Evolutionary conservation across 2,113 vertebrate genomes (phyloP).

Genomic region (Ictalurus punctatus): DNA sequence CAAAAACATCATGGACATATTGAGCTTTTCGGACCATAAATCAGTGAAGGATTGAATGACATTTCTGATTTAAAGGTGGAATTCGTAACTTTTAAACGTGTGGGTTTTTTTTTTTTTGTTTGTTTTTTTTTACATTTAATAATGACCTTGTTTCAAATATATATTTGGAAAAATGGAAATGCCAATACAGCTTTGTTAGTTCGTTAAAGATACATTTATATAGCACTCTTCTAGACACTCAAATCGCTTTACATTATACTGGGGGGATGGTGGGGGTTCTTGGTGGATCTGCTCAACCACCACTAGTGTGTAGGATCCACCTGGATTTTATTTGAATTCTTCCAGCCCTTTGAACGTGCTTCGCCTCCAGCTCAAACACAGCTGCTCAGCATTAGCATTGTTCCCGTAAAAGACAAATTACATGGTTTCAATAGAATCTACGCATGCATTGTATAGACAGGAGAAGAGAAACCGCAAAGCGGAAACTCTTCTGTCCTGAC

Average conservation of each 20-base stretch:
- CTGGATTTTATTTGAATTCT: not conserved
- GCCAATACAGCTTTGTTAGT: not conserved
- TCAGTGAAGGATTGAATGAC: not conserved
- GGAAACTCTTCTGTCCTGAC: not conserved
- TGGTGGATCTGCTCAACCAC: too few relatives aligned
- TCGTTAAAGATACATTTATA: too few relatives aligned
- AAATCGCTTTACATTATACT: too few relatives aligned
- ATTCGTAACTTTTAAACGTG: not conserved
- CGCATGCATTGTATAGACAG: not conserved
- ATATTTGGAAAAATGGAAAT: not conserved
- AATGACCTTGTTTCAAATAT: not conserved
- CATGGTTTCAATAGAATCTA: not conserved
- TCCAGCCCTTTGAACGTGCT: not conserved
- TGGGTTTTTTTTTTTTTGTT: too few relatives aligned
- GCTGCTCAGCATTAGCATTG: not conserved
- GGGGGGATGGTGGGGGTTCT: too few relatives aligned
- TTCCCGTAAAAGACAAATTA: not conserved
- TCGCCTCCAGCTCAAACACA: not conserved
- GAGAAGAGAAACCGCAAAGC: not conserved
- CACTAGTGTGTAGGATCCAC: too few relatives aligned
- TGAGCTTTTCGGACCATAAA: not conserved
- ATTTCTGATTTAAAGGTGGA: not conserved
- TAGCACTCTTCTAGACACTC: too few relatives aligned
- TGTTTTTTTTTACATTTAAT: not conserved
- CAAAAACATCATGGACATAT: not conserved